Percentiles rank a stretch among this genome's conserved stretches.
phyloP scores from a whole-genome alignment of 2,113 vertebrate species.

The Cricetomys ansorgei region DNA sequence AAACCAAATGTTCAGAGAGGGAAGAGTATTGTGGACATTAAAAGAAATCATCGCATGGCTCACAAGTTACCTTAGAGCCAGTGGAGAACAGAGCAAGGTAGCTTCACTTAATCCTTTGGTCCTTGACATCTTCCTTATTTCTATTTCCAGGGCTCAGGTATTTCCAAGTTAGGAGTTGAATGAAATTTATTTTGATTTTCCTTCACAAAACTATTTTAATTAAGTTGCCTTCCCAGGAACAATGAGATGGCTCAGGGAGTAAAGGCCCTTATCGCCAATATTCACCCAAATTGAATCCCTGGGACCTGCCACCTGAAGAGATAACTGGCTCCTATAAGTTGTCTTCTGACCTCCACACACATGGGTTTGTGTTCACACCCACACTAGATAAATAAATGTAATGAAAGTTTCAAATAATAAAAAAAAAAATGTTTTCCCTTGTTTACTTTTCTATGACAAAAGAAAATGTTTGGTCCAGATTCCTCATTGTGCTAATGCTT shows the following conservation, averaged over 20 bases:
- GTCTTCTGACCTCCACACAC: neutral
- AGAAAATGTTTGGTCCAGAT: neutral
- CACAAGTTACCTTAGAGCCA: neutral
- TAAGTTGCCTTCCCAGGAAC: slow-evolving; percentile 9
- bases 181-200: slow-evolving; percentile 21
- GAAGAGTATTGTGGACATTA: neutral
- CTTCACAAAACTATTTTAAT: slow-evolving; percentile 41
- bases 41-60: slow-evolving; percentile 2
- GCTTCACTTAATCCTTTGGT: neutral
- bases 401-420: neutral
- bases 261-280: neutral
- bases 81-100: neutral
- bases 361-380: too few relatives aligned
- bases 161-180: slow-evolving; percentile 26
- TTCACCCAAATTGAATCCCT: neutral
- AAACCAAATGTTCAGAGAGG: neutral
- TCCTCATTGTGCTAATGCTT: neutral
- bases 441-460: neutral
- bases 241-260: neutral
- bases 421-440: neutral
- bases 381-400: neutral
- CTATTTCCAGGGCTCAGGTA: neutral
- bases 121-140: neutral
- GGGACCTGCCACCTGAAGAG: neutral
- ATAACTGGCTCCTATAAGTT: neutral